Percentiles rank a stretch among this genome's conserved stretches.
Conservation (phyloP, 2,113 vertebrate genomes). For the Jaculus jaculus region DNA sequence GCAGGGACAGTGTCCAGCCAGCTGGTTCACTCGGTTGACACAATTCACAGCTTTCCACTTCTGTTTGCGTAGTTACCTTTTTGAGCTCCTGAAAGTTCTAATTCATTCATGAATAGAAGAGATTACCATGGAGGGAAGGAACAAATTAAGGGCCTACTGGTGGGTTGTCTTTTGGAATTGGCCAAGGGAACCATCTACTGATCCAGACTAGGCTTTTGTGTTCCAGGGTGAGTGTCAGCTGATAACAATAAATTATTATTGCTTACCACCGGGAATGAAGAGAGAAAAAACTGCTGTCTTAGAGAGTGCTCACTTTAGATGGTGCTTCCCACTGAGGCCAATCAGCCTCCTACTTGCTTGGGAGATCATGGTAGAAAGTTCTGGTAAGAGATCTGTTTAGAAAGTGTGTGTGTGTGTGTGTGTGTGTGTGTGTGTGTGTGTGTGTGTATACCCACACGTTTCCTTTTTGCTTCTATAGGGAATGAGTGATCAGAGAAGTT, state of each 20-base stretch:
- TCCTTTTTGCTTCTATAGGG: slow-evolving; percentile 60
- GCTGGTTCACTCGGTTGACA: not conserved
- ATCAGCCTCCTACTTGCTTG: not conserved
- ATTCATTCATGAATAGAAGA: not conserved
- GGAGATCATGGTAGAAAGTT: not conserved
- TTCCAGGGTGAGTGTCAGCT: not conserved
- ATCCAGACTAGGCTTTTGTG: not conserved
- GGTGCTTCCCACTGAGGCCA: not conserved
- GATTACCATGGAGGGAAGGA: not conserved
- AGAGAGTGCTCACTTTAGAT: not conserved
- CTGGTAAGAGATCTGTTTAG: not conserved
- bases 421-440: slow-evolving; percentile 25
- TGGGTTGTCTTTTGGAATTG: not conserved
- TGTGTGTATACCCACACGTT: not conserved
- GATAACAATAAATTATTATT: not conserved
- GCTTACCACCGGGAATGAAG: not conserved
- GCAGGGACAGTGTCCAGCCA: not conserved
- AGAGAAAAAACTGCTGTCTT: not conserved
- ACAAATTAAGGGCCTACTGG: not conserved
- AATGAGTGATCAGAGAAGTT: slow-evolving; percentile 77
- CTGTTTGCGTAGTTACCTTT: slow-evolving; percentile 16
- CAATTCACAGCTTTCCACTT: not conserved
- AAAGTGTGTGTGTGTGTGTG: not conserved
- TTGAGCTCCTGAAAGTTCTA: not conserved
- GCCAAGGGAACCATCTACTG: not conserved